Conservation (phyloP, 2,888 invertebrate genomes). For the Oegoconia quadripuncta region DNA sequence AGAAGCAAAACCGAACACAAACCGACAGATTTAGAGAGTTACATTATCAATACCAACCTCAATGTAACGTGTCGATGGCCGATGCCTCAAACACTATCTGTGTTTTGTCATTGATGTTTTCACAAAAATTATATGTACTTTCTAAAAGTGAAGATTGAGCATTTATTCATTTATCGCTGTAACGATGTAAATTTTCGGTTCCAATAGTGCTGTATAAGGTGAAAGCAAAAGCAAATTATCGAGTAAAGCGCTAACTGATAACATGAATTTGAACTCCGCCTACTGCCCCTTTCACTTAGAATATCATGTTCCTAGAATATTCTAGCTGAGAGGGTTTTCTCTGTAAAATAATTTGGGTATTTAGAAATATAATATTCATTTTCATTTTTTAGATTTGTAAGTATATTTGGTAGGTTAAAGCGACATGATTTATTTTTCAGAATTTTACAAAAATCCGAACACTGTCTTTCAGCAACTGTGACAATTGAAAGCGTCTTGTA, state of each 20-base stretch:
- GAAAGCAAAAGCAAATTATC: conserved; percentile 13
- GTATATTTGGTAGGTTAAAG: no score
- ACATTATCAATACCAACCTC: conserved; percentile 19
- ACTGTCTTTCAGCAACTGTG: no score
- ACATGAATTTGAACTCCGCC: conserved; percentile 31
- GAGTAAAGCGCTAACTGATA: conserved; percentile 27
- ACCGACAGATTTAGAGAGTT: conserved; percentile 2
- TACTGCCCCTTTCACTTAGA: conserved; percentile 29
- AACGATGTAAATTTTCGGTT: conserved; percentile 2
- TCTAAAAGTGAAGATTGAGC: conserved; percentile 6
- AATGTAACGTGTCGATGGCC: conserved; percentile 21
- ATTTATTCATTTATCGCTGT: conserved; percentile 7
- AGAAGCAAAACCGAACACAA: neutral
- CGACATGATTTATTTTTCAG: no score
- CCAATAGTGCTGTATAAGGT: conserved; percentile 1
- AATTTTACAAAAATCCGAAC: no score
- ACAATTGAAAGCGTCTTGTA: no score
- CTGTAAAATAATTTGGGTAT: no score
- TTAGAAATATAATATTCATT: no score
- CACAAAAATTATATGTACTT: conserved; percentile 3
- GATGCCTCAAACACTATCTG: no score
- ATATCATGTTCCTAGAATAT: conserved; percentile 6
- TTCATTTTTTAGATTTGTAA: no score
- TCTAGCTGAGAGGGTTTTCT: no score
- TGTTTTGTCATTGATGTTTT: no score